Evolutionary conservation across 2,113 vertebrate species (phyloP), one percentile per base, ranked within the genome.

Genomic region (Lathamus discolor): DNA sequence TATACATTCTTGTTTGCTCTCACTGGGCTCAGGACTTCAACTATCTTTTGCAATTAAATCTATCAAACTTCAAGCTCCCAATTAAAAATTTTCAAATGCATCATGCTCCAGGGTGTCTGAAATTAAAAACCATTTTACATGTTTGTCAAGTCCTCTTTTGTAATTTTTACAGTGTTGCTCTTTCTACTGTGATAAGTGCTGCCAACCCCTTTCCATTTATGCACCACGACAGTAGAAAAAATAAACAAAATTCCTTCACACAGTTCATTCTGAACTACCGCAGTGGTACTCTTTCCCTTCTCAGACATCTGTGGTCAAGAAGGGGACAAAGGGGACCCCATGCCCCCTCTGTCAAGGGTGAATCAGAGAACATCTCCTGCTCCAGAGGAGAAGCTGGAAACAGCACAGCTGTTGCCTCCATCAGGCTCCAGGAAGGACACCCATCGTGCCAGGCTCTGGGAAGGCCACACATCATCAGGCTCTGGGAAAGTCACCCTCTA

Each of bases 11-110:
- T 88, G 44, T 93, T 90, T 83, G 67, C 63, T 43, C 86, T 92
- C 59, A 22, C 5, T 76, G 83, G 76, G 77, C 88, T 93, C 69
- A 88, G 51, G 76, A 94, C 72, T 96, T 93, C 57, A 74, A 90
- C 90, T 55, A 92, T 88, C 90, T 95, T 92, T 74, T 90, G 80
- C 93, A 96, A 96, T 95, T 96, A 96, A 94, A 93, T 95, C 94
- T 92, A 96, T 95, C 95, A 96, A 96, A 93, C 94, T 94, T 95
- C 85, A 90, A 89, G 80, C 90, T 96, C 69, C 88, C 92, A 95
- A 95, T 95, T 96, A 97, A 95, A 95, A 92, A 10, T 49, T 88
- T 97, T 90, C 86, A 92, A 95, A 96, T 97, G 86, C 83, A 96
- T 88, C 89, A 72, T 96, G 93, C 92, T 96, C 74, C 93, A 95